These are phyloP conservation scores for Pelobates fuscus DNA, from an alignment of 2,113 vertebrate genomes.

Conservation along the genomic window DNA sequence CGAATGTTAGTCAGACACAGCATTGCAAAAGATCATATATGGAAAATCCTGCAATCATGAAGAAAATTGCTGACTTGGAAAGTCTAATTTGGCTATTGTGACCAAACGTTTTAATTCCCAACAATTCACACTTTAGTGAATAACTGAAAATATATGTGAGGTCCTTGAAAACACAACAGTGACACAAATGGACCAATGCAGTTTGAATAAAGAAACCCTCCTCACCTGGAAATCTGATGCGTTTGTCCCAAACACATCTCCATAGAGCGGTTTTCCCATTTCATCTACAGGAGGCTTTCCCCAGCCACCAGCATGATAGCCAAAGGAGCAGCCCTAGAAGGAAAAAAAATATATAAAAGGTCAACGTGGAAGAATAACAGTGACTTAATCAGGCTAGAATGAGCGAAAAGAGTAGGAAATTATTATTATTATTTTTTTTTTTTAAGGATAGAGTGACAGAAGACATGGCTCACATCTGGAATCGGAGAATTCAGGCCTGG, in stretches of 20 bases:
- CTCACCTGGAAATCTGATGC: conserved; percentile 83
- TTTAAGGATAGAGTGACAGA: background rate
- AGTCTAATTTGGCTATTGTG: no score
- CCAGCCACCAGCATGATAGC: conserved; percentile 91
- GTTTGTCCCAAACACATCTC: conserved; percentile 90
- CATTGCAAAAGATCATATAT: no score
- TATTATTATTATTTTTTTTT: no score
- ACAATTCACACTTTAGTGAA: no score
- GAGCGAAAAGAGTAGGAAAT: background rate
- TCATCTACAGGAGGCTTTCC: conserved; percentile 89
- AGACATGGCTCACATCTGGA: conserved; percentile 73
- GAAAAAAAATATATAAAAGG: background rate
- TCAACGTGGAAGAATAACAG: background rate
- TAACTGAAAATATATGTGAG: no score
- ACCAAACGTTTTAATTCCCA: no score
- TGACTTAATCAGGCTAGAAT: background rate
- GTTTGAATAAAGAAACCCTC: background rate
- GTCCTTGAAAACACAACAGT: no score
- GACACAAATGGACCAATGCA: no score
- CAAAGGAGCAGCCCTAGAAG: conserved; percentile 83
- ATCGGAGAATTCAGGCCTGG: conserved; percentile 87
- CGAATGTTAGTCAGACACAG: no score
- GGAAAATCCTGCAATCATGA: no score
- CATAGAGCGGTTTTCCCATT: conserved; percentile 87
- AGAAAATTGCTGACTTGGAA: no score